Percentiles rank a stretch among this genome's conserved stretches.
phyloP scores from a whole-genome alignment of 2,113 vertebrate genomes.

The Plecturocebus donacophilus region DNA sequence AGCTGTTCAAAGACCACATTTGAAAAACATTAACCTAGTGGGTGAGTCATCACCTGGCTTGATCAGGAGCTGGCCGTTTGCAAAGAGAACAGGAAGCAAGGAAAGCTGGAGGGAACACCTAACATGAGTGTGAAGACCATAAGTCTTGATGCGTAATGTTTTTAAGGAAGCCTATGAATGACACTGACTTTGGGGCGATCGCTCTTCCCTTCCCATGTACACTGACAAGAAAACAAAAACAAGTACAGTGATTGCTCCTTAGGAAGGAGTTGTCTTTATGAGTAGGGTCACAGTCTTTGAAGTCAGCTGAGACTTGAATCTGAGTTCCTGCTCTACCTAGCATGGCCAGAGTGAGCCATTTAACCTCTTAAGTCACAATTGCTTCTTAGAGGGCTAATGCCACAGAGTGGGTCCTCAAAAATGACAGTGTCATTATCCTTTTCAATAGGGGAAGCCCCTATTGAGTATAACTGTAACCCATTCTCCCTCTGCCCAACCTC shows the following conservation, averaged over 20 bases:
- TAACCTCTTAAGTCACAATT: neutral
- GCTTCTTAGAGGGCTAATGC: neutral
- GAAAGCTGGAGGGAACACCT: neutral
- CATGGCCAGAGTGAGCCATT: neutral
- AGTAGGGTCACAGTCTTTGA: neutral
- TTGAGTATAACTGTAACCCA: neutral
- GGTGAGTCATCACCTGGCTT: neutral
- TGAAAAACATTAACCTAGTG: neutral
- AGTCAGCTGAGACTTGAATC: neutral
- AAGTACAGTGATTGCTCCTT: neutral
- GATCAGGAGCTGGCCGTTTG: neutral
- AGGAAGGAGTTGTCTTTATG: neutral
- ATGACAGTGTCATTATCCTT: neutral
- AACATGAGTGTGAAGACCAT: neutral
- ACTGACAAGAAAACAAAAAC: neutral
- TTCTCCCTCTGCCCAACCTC: neutral
- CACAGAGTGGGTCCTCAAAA: neutral
- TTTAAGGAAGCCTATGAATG: neutral
- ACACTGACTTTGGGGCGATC: neutral
- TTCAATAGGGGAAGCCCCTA: neutral
- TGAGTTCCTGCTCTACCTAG: neutral
- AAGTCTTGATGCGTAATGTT: neutral
- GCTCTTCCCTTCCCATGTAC: neutral
- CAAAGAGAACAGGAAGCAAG: neutral
- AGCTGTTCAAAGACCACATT: neutral